Evolutionary conservation across 2,888 invertebrate species (phyloP), one percentile per base, ranked within the genome.

Genomic region (Gibbula magus): DNA sequence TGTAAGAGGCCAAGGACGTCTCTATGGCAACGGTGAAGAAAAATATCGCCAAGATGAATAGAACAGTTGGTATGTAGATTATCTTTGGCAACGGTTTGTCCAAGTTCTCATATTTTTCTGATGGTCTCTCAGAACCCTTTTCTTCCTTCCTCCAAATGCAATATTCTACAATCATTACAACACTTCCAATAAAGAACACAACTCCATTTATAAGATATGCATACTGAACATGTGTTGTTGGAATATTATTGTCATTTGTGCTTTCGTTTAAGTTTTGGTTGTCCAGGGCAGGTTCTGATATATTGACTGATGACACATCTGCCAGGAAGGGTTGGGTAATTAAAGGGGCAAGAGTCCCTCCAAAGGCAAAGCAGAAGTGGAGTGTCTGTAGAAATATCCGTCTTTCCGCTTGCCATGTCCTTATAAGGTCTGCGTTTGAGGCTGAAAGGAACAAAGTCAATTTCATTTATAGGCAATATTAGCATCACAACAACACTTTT

Each of bases 321-420:
- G 70, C 70, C 29, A 70, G 70, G 70, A 70, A 70, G 39, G 70
- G 70, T 70, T 70, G 8, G 16, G 70, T 70, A 35, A 70, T 70
- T 10, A 70, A 20, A 5, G 70, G 70, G 13, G 70, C 16, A 18
- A 70, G 39, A 32, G 39, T 35, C 7, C 70, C 70, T 4, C 70
- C 70, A 32, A 70, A 10, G 20, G 70, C 70, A 32, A 70, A 70
- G 16, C 70, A 70, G 70, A 70, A 70, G 20, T 70, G 70, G 20
- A 70, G 70, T n/a, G 35, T 70, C 39, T 70, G 70, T 8, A 70
- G 16, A 35, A 70, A 70, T 35, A 70, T 35, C 20, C 70, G 29
- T 8, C 70, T 70, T n/a, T 70, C 70, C 29, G 22, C 32, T 70
- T 70, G 32, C 70, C 70, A 70, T 4, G 70, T 70, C 20, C 70